Base-by-base conservation (phyloP, 23 tunicate genomes). In the Oikopleura albicans region DNA sequence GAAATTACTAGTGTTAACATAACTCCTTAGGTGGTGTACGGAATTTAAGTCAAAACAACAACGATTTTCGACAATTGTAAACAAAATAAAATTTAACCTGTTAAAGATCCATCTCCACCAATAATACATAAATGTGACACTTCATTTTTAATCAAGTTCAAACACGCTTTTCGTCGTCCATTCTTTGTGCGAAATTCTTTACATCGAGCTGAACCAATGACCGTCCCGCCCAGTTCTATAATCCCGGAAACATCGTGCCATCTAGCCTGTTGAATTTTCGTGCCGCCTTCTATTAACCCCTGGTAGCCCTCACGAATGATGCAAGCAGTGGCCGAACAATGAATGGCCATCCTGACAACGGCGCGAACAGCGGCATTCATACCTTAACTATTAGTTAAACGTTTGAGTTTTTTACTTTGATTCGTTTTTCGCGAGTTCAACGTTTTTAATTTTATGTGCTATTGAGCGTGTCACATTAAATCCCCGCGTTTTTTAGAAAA, bases 301-400 rank as follows among this genome's bases (percentile, higher is more conserved):
- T 93, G 98, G 85, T 93, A 93, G 40, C 98, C 98, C 94, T 92
- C 97, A 85, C 89, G 87, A 40, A 92, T 92, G 27, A 92, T 40
- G 76, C 76, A 92, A 22, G 87, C 97, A 76, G 86, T 88, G 1
- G 97, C 85, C 1, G 92, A 92, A 86, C 93, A 87, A 31, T 90
- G 86, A 33, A 92, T 87, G 66, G 86, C 94, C 93, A 92, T 88
- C 84, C 97, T 59, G 0, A 92, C 94, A 84, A 92, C 88, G 29
- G 97, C 97, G 34, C 97, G 89, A 40, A 92, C 97, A 28, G 97
- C 97, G 38, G 97, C 97, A 86, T 92, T 92, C 97, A 92, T 92
- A 16, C 97, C 97, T 89, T n/a, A n/a, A n/a, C n/a, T n/a, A n/a
- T n/a, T n/a, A n/a, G n/a, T n/a, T n/a, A n/a, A n/a, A n/a, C n/a